Conservation (phyloP, 2,888 invertebrate genomes). For the Acronicta aceris region DNA sequence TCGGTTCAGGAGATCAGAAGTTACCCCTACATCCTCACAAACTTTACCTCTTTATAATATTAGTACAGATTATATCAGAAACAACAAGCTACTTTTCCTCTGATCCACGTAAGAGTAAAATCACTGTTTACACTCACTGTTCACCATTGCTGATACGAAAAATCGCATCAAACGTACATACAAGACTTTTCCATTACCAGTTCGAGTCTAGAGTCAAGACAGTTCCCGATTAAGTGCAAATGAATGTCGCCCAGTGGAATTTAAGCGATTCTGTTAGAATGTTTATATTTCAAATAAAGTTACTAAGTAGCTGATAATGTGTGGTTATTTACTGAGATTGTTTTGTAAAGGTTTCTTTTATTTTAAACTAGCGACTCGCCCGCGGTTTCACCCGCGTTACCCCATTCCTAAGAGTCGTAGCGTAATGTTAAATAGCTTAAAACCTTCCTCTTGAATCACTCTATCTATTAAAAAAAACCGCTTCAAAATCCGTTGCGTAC, state of each 20-base stretch:
- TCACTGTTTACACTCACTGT: slow-evolving; percentile 18
- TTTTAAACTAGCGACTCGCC: too few species aligned
- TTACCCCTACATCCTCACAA: too few species aligned
- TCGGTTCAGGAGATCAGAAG: too few species aligned
- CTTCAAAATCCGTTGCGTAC: too few species aligned
- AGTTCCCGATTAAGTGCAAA: slow-evolving; percentile 46
- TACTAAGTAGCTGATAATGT: neutral
- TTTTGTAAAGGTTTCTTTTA: neutral
- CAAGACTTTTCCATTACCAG: slow-evolving; percentile 54
- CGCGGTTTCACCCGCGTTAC: too few species aligned
- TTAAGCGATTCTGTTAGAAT: slow-evolving; percentile 12
- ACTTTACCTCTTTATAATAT: too few species aligned
- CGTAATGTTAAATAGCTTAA: too few species aligned
- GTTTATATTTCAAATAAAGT: slow-evolving; percentile 11
- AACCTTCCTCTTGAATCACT: too few species aligned
- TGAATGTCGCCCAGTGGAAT: slow-evolving; percentile 24
- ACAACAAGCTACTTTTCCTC: neutral
- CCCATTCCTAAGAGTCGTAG: too few species aligned
- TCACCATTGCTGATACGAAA: slow-evolving; percentile 10
- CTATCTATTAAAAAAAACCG: too few species aligned
- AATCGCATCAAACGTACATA: slow-evolving; percentile 31
- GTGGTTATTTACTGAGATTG: neutral
- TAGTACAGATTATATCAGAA: neutral
- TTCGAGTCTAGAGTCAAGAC: slow-evolving; percentile 30
- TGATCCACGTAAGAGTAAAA: slow-evolving; percentile 1